Percentiles rank a stretch among this genome's conserved stretches.
These are phyloP conservation scores for Suncus etruscus DNA, from an alignment of 2,113 vertebrate species.

Conservation along the genomic window DNA sequence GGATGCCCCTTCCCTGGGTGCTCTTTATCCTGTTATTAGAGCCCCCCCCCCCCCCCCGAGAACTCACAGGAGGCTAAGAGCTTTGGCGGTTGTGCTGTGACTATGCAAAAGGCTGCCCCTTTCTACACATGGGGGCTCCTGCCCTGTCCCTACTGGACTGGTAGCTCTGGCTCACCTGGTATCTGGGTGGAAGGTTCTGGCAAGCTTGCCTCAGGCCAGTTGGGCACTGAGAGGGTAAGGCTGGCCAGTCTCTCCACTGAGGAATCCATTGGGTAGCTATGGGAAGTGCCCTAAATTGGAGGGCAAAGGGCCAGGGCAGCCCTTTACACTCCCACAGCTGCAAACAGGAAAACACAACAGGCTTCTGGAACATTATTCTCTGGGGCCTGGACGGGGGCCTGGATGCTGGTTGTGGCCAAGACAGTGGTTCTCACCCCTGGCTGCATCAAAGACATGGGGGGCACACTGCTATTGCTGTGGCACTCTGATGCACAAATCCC, in stretches of 20 bases:
- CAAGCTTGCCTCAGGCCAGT: neutral
- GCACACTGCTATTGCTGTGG: neutral
- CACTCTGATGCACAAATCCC: no score
- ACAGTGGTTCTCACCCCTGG: neutral
- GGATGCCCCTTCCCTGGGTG: neutral
- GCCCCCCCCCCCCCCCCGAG: neutral
- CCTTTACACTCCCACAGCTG: neutral
- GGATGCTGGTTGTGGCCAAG: neutral
- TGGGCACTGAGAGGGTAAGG: no score
- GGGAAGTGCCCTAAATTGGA: neutral
- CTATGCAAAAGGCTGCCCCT: neutral
- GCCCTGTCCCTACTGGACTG: no score
- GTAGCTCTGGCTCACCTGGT: neutral
- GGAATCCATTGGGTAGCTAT: neutral
- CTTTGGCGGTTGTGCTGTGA: neutral
- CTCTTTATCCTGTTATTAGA: conserved; percentile 27
- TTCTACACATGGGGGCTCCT: neutral
- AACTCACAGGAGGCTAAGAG: conserved; percentile 16
- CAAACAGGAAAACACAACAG: neutral
- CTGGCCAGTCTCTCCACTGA: neutral
- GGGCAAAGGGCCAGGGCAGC: neutral
- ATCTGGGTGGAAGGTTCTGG: neutral
- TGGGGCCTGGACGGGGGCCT: neutral
- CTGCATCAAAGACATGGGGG: no score
- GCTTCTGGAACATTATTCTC: neutral